Base-by-base conservation (phyloP, 1,140 invertebrate genomes). In the Pectinophora gossypiella region DNA sequence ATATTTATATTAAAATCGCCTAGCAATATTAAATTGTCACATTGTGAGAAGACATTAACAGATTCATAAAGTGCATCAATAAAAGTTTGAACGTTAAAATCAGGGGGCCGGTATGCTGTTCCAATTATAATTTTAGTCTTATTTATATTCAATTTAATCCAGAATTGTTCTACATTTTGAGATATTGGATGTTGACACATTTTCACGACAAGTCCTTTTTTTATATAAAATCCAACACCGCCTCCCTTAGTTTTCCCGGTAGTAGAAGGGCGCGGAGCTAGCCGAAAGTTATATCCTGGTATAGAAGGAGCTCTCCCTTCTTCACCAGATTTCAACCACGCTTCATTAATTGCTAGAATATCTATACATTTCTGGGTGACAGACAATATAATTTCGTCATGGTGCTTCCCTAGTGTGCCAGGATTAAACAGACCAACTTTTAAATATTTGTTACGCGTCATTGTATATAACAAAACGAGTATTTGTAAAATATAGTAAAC, bases 311-410 rank as follows among this genome's bases (percentile, higher is more conserved):
- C 45, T 23, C 13, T 21, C 3, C 10, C 45, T 15, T 47, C 45
- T 47, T 47, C 20, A 13, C 13, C 13, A 2, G 10, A 9, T 23
- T 10, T 5, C 22, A 47, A 16, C 45, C 45, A 47, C 7, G 45
- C 10, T 15, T 47, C 45, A 15, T 47, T 47, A n/a, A 47, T 47
- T 23, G 45, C 45, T 19, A 27, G 7, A 10, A 47, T n/a, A 23
- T 47, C 45, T 7, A 47, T 3, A 4, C 19, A 23, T 6, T 23
- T 4, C 13, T 47, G 45, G 3, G 15, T 23, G 3, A 47, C 21
- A 3, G 45, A 10, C 18, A 47, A 2, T 7, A 47, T 47, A 23
- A 47, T 6, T 16, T 47, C 19, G 22, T 47, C 45, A 47, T 47
- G 45, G 10, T 22, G 4, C n/a, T 4, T 47, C 2, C 20, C 45